A percentile compares a stretch with the other conserved stretches of the same genome.
phyloP scores from a whole-genome alignment of 2,113 vertebrate genomes.

The Candoia aspera region DNA sequence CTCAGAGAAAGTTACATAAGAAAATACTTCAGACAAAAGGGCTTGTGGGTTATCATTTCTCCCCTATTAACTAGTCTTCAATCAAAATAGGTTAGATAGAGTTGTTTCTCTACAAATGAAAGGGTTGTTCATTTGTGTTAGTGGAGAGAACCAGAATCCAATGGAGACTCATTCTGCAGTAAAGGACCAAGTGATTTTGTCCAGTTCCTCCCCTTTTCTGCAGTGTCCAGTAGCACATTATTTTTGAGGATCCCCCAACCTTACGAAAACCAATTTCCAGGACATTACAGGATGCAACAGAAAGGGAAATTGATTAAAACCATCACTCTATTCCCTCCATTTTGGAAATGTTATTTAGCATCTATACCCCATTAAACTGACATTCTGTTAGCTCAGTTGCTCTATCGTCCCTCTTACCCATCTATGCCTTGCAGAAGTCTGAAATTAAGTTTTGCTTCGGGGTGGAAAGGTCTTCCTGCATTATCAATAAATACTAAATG shows the following conservation, averaged over 20 bases:
- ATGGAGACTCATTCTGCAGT: neutral
- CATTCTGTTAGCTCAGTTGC: fast-evolving
- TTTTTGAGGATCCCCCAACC: neutral
- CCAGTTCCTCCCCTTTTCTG: neutral
- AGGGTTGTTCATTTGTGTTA: neutral
- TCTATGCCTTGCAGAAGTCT: conserved; percentile 86
- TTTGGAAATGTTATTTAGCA: neutral
- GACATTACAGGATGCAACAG: neutral
- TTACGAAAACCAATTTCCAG: neutral
- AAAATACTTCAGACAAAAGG: neutral
- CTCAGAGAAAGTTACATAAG: neutral
- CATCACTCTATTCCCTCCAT: neutral
- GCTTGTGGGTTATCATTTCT: neutral
- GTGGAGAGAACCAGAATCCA: neutral
- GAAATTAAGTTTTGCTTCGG: conserved; percentile 86
- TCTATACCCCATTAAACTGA: neutral
- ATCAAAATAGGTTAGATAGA: neutral
- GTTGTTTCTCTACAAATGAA: neutral
- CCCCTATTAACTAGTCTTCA: neutral
- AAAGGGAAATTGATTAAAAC: neutral
- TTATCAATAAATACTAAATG: conserved; percentile 94
- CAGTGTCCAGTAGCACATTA: neutral
- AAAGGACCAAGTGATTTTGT: neutral
- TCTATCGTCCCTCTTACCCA: conserved; percentile 71
- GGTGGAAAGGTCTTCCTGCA: conserved; percentile 79